Evolutionary conservation across 2,113 vertebrate species (phyloP).

Genomic region (Chaenocephalus aceratus): DNA sequence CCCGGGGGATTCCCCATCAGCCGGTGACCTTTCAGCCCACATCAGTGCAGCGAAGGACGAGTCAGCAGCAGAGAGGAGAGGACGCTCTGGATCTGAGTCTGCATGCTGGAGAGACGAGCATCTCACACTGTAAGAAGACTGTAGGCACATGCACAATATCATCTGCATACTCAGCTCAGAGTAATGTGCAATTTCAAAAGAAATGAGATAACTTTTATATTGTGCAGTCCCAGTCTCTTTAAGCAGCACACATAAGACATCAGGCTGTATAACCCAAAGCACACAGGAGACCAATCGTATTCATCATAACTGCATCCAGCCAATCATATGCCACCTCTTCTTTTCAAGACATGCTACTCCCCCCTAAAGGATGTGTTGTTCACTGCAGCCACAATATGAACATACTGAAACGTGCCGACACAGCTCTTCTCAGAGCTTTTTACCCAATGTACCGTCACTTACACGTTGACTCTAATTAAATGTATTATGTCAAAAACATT

Average conservation of each 20-base stretch:
- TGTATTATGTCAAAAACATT: no score
- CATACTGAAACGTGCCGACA: not conserved
- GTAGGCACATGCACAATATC: not conserved
- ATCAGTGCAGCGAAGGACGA: constrained; percentile 21
- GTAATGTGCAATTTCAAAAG: not conserved
- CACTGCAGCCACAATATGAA: not conserved
- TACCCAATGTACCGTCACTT: not conserved
- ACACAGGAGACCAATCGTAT: not conserved
- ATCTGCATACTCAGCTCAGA: not conserved
- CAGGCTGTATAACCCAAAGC: not conserved
- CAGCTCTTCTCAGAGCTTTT: no score
- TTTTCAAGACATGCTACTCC: not conserved
- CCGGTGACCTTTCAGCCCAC: constrained; percentile 31
- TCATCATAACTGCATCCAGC: not conserved
- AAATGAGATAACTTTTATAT: not conserved
- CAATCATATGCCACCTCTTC: not conserved
- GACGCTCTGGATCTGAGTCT: no score
- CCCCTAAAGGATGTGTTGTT: not conserved
- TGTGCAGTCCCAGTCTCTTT: not conserved
- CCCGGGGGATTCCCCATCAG: constrained; percentile 30
- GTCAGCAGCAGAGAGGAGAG: not conserved
- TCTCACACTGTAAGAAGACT: no score
- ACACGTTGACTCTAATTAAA: no score
- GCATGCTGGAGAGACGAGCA: no score
- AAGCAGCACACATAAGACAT: not conserved